Conservation (phyloP, 2,888 invertebrate genomes). For the Ypsolopha sequella region DNA sequence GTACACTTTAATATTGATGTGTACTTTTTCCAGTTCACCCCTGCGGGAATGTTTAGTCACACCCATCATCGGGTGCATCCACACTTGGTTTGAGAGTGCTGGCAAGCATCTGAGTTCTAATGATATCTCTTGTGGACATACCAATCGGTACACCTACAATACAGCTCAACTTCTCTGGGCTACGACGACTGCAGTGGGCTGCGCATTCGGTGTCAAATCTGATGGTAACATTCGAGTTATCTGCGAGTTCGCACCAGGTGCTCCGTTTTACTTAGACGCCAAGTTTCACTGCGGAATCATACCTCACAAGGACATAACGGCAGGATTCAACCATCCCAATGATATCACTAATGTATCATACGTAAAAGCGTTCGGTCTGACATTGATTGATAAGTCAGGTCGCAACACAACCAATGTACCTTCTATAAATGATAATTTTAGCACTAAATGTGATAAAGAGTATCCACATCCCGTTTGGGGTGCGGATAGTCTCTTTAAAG, state of each 20-base stretch:
- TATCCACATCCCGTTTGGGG: conserved; percentile 17
- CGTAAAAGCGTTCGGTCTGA: background rate
- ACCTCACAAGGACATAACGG: conserved; percentile 21
- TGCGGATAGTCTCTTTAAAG: conserved; percentile 27
- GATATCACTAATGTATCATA: conserved; percentile 15
- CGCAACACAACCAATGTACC: background rate
- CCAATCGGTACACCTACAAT: conserved; percentile 30
- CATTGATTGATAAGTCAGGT: background rate
- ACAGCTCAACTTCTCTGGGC: conserved; percentile 54
- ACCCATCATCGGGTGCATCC: conserved; percentile 46
- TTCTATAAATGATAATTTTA: background rate
- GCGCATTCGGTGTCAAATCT: conserved; percentile 34
- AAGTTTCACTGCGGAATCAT: conserved; percentile 47
- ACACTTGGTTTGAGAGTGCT: conserved; percentile 49
- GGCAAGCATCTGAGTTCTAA: conserved; percentile 25
- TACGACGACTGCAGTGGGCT: conserved; percentile 48
- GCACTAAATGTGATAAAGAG: background rate
- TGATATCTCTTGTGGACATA: conserved; percentile 46
- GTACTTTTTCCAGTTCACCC: conserved; percentile 33
- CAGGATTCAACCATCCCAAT: background rate
- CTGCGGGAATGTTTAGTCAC: conserved; percentile 41
- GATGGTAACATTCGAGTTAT: conserved; percentile 44
- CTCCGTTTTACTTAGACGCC: conserved; percentile 36
- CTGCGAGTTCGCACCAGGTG: conserved; percentile 54
- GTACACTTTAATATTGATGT: background rate